Conservation (phyloP, 2,888 invertebrate genomes). For the Microctonus brassicae region DNA sequence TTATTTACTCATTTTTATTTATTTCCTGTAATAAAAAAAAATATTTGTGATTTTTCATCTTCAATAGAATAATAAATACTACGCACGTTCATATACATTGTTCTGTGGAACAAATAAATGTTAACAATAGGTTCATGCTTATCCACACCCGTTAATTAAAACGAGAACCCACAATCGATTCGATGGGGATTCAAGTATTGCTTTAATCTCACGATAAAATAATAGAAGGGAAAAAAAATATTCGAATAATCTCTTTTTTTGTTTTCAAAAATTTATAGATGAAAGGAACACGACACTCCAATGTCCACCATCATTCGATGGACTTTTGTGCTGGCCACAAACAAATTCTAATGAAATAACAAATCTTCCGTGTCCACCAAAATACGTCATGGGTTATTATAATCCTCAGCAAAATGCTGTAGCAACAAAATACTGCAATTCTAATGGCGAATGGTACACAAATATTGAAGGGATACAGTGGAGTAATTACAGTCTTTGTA, state of each 20-base stretch:
- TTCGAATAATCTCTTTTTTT: not conserved
- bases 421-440: slow-evolving; percentile 70
- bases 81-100: not conserved
- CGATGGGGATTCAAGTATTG: too few relatives aligned
- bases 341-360: slow-evolving; percentile 68
- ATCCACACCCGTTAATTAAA: not conserved
- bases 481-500: slow-evolving; percentile 72
- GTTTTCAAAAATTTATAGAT: slow-evolving; percentile 28
- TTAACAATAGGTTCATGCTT: not conserved
- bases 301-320: slow-evolving; percentile 72
- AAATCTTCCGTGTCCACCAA: slow-evolving; percentile 68
- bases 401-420: slow-evolving; percentile 42
- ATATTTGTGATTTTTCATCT: not conserved
- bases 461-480: slow-evolving; percentile 64
- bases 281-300: slow-evolving; percentile 36
- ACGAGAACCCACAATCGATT: too few relatives aligned
- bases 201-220: not conserved
- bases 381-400: slow-evolving; percentile 43
- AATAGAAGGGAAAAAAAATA: not conserved
- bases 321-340: slow-evolving; percentile 72
- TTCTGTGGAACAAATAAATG: not conserved
- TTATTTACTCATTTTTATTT: not conserved
- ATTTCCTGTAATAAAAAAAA: not conserved
- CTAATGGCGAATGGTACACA: slow-evolving; percentile 71
- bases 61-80: not conserved